Evolutionary conservation across 1,140 invertebrate species (phyloP).

Genomic region (Lutraria rhynchaena): DNA sequence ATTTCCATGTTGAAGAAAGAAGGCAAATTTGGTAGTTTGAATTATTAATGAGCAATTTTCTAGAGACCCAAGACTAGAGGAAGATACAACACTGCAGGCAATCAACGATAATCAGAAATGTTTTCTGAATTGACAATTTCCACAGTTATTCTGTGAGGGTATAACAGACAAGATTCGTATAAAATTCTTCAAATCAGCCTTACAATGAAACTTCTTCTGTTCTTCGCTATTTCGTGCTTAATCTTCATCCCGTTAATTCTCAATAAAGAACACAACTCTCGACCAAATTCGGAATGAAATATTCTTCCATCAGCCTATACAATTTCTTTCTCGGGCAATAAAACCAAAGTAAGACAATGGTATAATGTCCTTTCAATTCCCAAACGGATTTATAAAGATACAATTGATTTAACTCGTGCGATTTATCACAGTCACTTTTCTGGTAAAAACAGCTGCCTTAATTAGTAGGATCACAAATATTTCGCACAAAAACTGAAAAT

Average conservation of each 20-base stretch:
- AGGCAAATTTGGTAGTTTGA: conserved; percentile 34
- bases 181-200: too few relatives aligned
- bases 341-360: conserved; percentile 28
- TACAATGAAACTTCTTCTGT: too few relatives aligned
- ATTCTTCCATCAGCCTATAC: background rate
- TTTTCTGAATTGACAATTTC: too few relatives aligned
- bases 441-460: too few relatives aligned
- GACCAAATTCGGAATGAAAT: background rate
- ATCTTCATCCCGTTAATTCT: conserved; percentile 4
- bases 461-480: too few relatives aligned
- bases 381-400: background rate
- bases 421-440: too few relatives aligned
- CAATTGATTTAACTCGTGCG: background rate
- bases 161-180: too few relatives aligned
- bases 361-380: background rate
- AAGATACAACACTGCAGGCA: conserved; percentile 3
- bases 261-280: conserved; percentile 1
- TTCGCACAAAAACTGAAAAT: too few relatives aligned
- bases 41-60: conserved; percentile 38
- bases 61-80: background rate
- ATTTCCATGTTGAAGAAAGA: background rate
- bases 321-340: conserved; percentile 16
- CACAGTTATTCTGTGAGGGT: too few relatives aligned
- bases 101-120: background rate
- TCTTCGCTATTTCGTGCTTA: too few relatives aligned